Conservation (phyloP, 2,113 vertebrate genomes). For the Oryctolagus cuniculus region DNA sequence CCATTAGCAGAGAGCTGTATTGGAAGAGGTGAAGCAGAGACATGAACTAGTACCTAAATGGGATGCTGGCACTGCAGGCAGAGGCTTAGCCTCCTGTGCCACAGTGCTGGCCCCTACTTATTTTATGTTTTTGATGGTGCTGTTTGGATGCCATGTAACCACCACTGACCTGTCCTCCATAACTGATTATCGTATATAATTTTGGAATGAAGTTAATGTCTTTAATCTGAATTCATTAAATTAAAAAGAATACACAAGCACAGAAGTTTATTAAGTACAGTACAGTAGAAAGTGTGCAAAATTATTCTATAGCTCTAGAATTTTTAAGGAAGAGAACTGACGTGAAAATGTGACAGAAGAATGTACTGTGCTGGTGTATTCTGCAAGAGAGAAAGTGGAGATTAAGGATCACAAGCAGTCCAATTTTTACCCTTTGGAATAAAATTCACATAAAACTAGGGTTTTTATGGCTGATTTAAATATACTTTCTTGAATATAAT, state of each 20-base stretch:
- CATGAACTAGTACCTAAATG: too few species aligned
- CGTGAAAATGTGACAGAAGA: neutral
- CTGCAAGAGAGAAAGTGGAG: neutral
- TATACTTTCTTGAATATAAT: neutral
- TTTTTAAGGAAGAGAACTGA: conserved; percentile 13
- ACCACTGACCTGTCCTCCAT: neutral
- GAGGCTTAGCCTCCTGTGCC: too few species aligned
- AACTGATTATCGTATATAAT: neutral
- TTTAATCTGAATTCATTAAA: conserved; percentile 7
- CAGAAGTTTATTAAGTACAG: conserved; percentile 16
- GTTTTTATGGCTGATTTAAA: conserved; percentile 3
- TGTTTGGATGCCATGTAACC: neutral
- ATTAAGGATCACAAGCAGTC: neutral
- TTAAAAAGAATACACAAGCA: neutral
- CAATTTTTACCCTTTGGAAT: conserved; percentile 4
- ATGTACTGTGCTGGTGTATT: neutral
- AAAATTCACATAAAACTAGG: conserved; percentile 15
- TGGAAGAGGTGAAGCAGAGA: too few species aligned
- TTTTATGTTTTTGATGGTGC: neutral
- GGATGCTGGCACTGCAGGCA: too few species aligned
- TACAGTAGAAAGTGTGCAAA: neutral
- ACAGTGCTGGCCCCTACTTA: neutral
- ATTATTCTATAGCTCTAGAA: neutral
- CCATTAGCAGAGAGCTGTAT: too few species aligned
- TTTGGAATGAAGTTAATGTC: neutral